Conservation (phyloP, 2,888 invertebrate genomes). For the Notocelia uddmanniana region DNA sequence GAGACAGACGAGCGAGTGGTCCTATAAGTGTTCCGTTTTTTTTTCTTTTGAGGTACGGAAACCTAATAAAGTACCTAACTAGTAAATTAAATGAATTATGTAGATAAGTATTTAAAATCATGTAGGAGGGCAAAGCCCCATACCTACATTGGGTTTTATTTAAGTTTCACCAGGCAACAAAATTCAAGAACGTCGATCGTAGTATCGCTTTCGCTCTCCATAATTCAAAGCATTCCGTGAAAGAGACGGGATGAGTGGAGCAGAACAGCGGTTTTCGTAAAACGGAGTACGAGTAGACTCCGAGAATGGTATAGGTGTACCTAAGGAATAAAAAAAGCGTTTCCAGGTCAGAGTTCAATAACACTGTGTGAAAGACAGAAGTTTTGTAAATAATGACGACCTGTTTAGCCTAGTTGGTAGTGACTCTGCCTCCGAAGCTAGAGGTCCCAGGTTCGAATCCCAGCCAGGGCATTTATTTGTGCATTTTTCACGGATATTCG, state of each 20-base stretch:
- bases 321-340: background rate
- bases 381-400: slow-evolving; percentile 31
- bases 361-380: slow-evolving; percentile 8
- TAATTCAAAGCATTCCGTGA: background rate
- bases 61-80: too few relatives aligned
- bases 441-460: too few relatives aligned
- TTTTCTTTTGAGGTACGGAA: too few relatives aligned
- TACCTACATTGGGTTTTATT: background rate
- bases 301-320: background rate
- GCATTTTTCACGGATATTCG: too few relatives aligned
- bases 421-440: too few relatives aligned
- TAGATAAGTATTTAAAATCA: too few relatives aligned
- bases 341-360: slow-evolving; percentile 24
- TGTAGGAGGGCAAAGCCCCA: background rate
- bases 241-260: background rate
- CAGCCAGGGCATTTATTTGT: too few relatives aligned
- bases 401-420: too few relatives aligned
- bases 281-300: background rate
- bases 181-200: background rate
- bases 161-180: background rate
- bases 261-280: background rate
- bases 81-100: too few relatives aligned
- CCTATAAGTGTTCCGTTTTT: too few relatives aligned
- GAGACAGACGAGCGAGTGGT: too few relatives aligned
- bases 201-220: slow-evolving; percentile 12